Percentiles rank a stretch among this genome's conserved stretches.
These are phyloP conservation scores for Labroides dimidiatus DNA, from an alignment of 2,797 vertebrate species.

Conservation along the genomic window DNA sequence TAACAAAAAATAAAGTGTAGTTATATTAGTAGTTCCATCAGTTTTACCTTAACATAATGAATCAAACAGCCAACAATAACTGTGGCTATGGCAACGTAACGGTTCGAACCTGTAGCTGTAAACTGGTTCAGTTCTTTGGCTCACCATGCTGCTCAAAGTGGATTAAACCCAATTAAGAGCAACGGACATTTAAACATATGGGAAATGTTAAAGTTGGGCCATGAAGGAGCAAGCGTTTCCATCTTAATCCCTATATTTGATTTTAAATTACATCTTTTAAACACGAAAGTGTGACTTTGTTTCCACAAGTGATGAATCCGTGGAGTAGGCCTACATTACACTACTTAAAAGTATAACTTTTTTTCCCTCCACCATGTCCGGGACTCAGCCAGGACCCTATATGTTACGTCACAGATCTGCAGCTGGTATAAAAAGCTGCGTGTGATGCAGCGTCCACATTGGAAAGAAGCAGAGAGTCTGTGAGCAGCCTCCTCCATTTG, in stretches of 20 bases:
- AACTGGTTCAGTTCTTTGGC: background rate
- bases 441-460: constrained; percentile 57
- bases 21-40: too few species aligned
- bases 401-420: constrained; percentile 62
- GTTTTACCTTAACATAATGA: too few species aligned
- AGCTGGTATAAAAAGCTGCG: constrained; percentile 76
- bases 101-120: background rate
- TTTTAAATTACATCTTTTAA: background rate
- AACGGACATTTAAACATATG: background rate
- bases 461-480: constrained; percentile 51
- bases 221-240: constrained; percentile 15
- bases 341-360: background rate
- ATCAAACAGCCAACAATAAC: too few species aligned
- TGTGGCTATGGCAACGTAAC: background rate
- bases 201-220: background rate
- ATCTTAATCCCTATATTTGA: background rate
- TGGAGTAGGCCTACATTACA: background rate
- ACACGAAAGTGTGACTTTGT: background rate
- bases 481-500: constrained; percentile 43
- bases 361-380: constrained; percentile 1
- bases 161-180: too few species aligned
- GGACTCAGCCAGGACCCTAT: background rate
- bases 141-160: background rate
- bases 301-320: too few species aligned
- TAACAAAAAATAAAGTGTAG: background rate